A percentile compares a stretch with the other conserved stretches of the same genome.
Conservation (phyloP, 2,888 invertebrate genomes). For the Alcis repandata region DNA sequence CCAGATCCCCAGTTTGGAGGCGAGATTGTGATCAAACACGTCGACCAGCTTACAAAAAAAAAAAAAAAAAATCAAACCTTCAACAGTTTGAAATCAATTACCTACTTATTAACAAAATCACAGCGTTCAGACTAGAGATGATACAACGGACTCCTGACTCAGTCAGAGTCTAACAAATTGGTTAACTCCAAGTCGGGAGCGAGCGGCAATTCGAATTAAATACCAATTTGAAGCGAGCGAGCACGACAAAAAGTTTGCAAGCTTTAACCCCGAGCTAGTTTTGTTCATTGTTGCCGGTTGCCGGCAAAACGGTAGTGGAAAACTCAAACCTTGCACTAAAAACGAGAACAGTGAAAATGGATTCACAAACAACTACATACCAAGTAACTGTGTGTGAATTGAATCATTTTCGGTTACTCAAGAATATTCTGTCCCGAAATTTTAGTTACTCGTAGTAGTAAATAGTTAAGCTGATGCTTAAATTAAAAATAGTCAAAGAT, state of each 20-base stretch:
- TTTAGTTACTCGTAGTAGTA: too few relatives aligned
- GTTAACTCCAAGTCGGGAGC: constrained; percentile 47
- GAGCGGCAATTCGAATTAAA: constrained; percentile 58
- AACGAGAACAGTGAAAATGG: constrained; percentile 25
- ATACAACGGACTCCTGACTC: constrained; percentile 20
- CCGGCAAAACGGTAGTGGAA: constrained; percentile 45
- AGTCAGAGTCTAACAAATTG: constrained; percentile 43
- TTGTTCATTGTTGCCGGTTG: constrained; percentile 58
- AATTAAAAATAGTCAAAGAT: too few relatives aligned
- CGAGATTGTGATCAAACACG: too few relatives aligned
- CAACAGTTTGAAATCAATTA: background rate
- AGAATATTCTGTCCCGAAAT: background rate
- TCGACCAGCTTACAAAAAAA: too few relatives aligned
- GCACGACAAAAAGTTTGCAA: constrained; percentile 68
- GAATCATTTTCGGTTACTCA: background rate
- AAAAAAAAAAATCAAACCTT: background rate
- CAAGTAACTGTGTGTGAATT: background rate
- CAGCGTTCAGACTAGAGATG: constrained; percentile 5
- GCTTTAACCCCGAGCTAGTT: constrained; percentile 66
- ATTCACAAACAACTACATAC: constrained; percentile 16
- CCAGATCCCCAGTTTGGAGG: too few relatives aligned
- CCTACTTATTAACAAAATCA: background rate
- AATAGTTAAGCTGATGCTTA: too few relatives aligned
- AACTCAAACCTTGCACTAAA: constrained; percentile 42
- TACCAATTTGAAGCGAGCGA: constrained; percentile 60